Base-by-base conservation (phyloP, 2,888 invertebrate genomes). In the Pegoplata infirma region DNA sequence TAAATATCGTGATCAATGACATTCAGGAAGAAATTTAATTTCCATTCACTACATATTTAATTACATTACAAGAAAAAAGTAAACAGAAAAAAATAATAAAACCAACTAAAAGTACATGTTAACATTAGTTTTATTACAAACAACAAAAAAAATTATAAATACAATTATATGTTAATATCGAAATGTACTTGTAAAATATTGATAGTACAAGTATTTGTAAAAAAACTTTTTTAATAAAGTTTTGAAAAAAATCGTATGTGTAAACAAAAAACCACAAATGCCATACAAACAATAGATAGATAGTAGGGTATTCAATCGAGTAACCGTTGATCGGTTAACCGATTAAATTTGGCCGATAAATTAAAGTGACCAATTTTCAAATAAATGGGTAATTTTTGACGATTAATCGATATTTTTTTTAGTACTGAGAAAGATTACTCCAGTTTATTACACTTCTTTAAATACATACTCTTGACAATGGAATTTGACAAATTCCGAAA, bases 1-100 rank as follows among this genome's bases (percentile, higher is more conserved):
- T 32, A 8, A 75, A 76, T 72, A 71, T 56, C 71, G 80, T 85
- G 82, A 82, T 85, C 86, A 86, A 84, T 84, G 85, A 82, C 86
- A 87, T 83, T 72, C 84, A 83, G 86, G 85, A 87, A 87, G 85
- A 83, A 72, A 63, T 44, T 55, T 23, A 8, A 25, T 3, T 16
- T 21, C n/a, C 46, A 12, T 49, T 61, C 55, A 28, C 32, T 56
- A 32, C n/a, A 56, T 69, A 76, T 69, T 75, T 63, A 56, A 63
- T 56, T 56, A 46, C 40, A 44, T 14, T 40, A 12, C 21, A 55
- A n/a, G 5, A n/a, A 2, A 44, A 8, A 49, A 4, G 17, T 5
- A 40, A 12, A 59, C 44, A 8, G 7, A 36, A 55, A 14, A 46
- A 17, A 25, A 51, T 12, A 25, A 49, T 23, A 28, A 66, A 51